These are phyloP conservation scores for Limonius californicus DNA, from an alignment of 1,140 invertebrate species.

Conservation along the genomic window DNA sequence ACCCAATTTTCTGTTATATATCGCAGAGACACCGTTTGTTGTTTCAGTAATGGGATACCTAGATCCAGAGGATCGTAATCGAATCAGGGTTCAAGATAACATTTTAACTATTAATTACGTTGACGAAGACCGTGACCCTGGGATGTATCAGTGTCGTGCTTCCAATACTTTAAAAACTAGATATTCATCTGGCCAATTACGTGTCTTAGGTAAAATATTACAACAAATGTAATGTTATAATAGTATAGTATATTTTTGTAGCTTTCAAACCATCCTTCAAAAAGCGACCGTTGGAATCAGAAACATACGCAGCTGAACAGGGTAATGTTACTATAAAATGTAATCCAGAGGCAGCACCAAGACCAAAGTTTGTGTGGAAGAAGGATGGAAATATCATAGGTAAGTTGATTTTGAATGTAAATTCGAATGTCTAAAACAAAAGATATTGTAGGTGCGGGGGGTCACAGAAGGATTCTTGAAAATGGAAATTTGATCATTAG, in stretches of 20 bases:
- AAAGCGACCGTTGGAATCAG: constrained; percentile 81
- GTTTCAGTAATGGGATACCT: constrained; percentile 55
- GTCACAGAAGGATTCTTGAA: constrained; percentile 72
- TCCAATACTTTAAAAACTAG: constrained; percentile 81
- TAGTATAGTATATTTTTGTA: constrained; percentile 40
- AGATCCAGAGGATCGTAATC: constrained; percentile 62
- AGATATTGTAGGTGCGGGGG: constrained; percentile 54
- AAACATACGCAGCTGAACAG: constrained; percentile 85
- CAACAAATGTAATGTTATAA: neutral
- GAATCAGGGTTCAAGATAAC: constrained; percentile 82
- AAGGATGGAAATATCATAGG: constrained; percentile 83
- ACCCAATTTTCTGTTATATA: constrained; percentile 1
- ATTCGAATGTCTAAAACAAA: too few species aligned
- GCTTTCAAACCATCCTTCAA: constrained; percentile 86
- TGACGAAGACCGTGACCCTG: constrained; percentile 76
- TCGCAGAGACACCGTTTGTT: too few species aligned
- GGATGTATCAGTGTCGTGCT: constrained; percentile 95
- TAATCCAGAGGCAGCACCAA: constrained; percentile 90
- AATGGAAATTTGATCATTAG: constrained; percentile 84
- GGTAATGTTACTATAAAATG: constrained; percentile 91
- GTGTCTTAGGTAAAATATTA: constrained; percentile 66
- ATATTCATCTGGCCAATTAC: constrained; percentile 85
- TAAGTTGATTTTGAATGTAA: constrained; percentile 24
- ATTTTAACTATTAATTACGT: constrained; percentile 78
- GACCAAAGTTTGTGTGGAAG: constrained; percentile 85